Evolutionary conservation across 2,888 invertebrate genomes (phyloP).

Genomic region (Phania funesta): DNA sequence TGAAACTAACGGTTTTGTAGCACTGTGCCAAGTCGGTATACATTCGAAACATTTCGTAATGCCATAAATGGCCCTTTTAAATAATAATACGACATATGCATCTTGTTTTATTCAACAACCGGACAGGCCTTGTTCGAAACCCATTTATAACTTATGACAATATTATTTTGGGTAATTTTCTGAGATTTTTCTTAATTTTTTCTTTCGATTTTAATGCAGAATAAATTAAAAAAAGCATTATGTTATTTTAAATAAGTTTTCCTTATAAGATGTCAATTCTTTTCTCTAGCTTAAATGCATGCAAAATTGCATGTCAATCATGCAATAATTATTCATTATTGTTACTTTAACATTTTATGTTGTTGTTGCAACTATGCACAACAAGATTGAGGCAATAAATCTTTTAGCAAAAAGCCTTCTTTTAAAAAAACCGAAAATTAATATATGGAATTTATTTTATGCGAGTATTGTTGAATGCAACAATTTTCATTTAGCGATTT

Average conservation of each 20-base stretch:
- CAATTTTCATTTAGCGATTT: constrained; percentile 47
- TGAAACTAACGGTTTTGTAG: no score
- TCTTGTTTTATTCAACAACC: no score
- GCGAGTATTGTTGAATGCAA: constrained; percentile 16
- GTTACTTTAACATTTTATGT: constrained; percentile 29
- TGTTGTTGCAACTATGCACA: constrained; percentile 15
- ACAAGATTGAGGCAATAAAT: constrained; percentile 54
- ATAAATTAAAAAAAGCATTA: constrained; percentile 11
- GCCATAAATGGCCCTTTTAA: no score
- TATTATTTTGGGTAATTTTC: no score
- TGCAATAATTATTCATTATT: constrained; percentile 59
- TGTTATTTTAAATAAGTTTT: constrained; percentile 29
- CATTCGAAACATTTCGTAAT: no score
- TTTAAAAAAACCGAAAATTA: neutral
- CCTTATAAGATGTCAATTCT: constrained; percentile 42
- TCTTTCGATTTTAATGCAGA: neutral
- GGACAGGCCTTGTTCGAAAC: no score
- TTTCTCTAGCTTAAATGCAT: constrained; percentile 50
- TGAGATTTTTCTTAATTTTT: no score
- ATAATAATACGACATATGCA: no score
- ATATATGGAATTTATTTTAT: constrained; percentile 4
- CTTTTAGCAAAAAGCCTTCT: constrained; percentile 48
- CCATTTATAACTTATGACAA: no score
- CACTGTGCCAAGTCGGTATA: no score
- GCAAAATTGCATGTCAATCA: constrained; percentile 65